Evolutionary conservation across 2,797 vertebrate genomes (phyloP), one percentile per base, ranked within the genome.

Genomic region (Diplodus puntazzo): DNA sequence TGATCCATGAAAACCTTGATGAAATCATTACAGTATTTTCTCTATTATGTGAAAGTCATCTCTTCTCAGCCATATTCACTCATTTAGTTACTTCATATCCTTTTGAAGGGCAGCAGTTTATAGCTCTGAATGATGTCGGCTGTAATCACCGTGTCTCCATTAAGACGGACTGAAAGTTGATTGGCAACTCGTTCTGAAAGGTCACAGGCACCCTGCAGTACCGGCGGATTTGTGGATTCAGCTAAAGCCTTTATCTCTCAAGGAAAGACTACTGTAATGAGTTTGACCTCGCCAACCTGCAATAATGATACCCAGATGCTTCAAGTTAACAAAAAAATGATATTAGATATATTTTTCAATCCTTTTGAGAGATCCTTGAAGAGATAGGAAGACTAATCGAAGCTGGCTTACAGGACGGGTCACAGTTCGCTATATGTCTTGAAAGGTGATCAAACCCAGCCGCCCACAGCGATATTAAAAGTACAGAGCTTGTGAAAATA

Each of bases 171-270:
- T 21, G 57, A 58, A 45, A 67, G 68, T 79, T 90, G 90, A 91
- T 83, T 83, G 88, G 77, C 84, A 80, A 18, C 58, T 83, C n/a
- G 1, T 48, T 76, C 4, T 11, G 57, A 88, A 90, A 94, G 91
- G 90, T 91, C 88, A 86, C 18, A 70, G 66, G 74, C 64, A 68
- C 58, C 79, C 70, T 66, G 72, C 73, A 69, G 77, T 45, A 3
- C 18, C 1, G 3, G 65, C 0, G 3, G 70, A 77, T 86, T 66
- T 79, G 74, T 75, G 60, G 65, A 81, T 85, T 87, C 80, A 82
- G 70, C 50, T n/a, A 14, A 83, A 74, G 63, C 53, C 57, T 73
- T 75, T 69, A 72, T 80, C 58, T 81, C 42, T 62, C 4, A 25
- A 63, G 53, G 16, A 84, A 85, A 68, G 48, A 75, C 61, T 11